Percentiles rank a stretch among this genome's conserved stretches.
Conservation (phyloP, 2,113 vertebrate genomes). For the Hystrix cristata region DNA sequence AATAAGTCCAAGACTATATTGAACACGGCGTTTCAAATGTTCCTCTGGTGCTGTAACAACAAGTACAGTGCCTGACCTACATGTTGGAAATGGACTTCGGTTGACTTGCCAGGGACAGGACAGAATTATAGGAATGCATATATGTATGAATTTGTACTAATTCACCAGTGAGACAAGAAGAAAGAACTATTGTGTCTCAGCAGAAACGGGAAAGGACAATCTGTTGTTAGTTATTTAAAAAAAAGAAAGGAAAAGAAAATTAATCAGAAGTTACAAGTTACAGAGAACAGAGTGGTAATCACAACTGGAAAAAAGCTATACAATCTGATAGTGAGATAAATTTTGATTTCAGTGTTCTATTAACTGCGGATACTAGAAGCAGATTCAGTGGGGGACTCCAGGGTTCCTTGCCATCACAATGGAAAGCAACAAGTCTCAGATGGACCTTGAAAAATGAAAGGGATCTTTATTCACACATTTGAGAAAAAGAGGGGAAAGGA, state of each 20-base stretch:
- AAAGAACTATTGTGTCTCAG: neutral
- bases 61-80: neutral
- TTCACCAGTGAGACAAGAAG: neutral
- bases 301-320: neutral
- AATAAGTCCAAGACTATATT: rapidly evolving
- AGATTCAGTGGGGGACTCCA: neutral
- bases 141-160: constrained; percentile 15
- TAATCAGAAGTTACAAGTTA: neutral
- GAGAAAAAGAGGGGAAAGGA: neutral
- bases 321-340: neutral
- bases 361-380: neutral
- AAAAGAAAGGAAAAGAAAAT: neutral
- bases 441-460: neutral
- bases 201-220: neutral
- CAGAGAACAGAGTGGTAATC: neutral
- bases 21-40: rapidly evolving
- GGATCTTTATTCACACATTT: neutral
- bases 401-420: rapidly evolving
- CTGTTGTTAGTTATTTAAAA: neutral
- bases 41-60: neutral
- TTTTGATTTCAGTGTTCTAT: neutral
- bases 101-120: neutral
- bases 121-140: neutral
- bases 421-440: neutral
- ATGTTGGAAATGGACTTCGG: neutral